Percentiles rank a stretch among this genome's conserved stretches.
Conservation (phyloP, 2,888 invertebrate species). For the Microctonus hyperodae region DNA sequence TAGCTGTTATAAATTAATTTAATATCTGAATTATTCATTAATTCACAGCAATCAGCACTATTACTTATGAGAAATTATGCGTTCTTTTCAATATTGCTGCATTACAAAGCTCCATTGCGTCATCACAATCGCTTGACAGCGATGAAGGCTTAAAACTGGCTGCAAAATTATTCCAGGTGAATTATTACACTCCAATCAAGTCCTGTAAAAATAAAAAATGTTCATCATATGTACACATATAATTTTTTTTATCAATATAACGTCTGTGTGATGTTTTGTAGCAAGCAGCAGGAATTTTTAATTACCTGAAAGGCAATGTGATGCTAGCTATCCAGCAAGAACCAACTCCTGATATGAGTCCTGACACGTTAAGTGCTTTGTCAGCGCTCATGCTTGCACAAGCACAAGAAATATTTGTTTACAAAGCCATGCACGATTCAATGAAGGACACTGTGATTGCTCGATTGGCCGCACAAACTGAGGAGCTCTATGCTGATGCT, state of each 20-base stretch:
- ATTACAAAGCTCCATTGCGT: slow-evolving; percentile 87
- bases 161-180: slow-evolving; percentile 88
- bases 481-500: slow-evolving; percentile 93
- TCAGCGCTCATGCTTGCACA: slow-evolving; percentile 94
- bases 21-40: slow-evolving; percentile 3
- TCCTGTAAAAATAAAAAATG: not conserved
- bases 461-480: slow-evolving; percentile 89
- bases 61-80: slow-evolving; percentile 93
- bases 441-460: slow-evolving; percentile 96
- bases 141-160: slow-evolving; percentile 95
- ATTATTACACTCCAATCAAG: too few relatives aligned
- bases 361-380: slow-evolving; percentile 89
- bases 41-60: slow-evolving; percentile 80
- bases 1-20: not conserved
- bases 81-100: slow-evolving; percentile 97
- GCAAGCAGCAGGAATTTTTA: slow-evolving; percentile 91
- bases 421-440: slow-evolving; percentile 90
- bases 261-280: slow-evolving; percentile 62
- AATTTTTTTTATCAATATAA: too few relatives aligned
- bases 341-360: slow-evolving; percentile 93
- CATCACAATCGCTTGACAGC: slow-evolving; percentile 82
- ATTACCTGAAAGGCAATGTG: slow-evolving; percentile 81
- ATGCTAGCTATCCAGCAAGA: slow-evolving; percentile 89
- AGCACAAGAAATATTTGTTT: slow-evolving; percentile 96
- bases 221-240: too few relatives aligned